Conservation (phyloP, 2,113 vertebrate genomes). For the Edolisoma coerulescens region DNA sequence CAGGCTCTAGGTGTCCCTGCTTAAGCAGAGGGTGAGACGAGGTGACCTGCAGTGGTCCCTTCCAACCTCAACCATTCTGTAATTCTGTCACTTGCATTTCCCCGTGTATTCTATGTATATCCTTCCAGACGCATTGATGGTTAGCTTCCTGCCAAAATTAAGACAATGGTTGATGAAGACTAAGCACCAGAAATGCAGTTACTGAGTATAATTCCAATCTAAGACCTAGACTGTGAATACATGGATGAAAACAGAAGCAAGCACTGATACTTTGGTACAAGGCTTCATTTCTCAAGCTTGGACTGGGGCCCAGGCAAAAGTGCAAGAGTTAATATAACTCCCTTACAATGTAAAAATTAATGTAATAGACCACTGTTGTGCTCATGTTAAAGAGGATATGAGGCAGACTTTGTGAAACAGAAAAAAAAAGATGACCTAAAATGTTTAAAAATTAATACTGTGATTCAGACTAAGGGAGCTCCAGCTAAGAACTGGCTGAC, state of each 20-base stretch:
- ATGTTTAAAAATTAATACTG: background rate
- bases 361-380: background rate
- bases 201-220: background rate
- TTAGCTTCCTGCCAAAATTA: background rate
- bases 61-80: background rate
- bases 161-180: background rate
- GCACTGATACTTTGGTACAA: background rate
- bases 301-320: background rate
- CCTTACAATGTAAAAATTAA: background rate
- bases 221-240: background rate
- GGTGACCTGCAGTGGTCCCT: background rate
- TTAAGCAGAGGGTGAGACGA: background rate
- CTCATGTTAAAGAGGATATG: background rate
- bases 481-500: background rate
- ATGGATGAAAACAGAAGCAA: background rate
- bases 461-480: background rate
- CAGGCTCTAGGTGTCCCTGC: background rate
- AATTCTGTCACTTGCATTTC: background rate
- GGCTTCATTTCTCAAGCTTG: background rate
- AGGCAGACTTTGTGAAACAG: constrained; percentile 2
- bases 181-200: background rate
- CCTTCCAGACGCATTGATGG: background rate
- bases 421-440: background rate
- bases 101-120: background rate
- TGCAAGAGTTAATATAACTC: constrained; percentile 1